Evolutionary conservation across 30 jellyfish, hydroid and myxozoan species (phyloP).

Genomic region (Aurelia sp.): DNA sequence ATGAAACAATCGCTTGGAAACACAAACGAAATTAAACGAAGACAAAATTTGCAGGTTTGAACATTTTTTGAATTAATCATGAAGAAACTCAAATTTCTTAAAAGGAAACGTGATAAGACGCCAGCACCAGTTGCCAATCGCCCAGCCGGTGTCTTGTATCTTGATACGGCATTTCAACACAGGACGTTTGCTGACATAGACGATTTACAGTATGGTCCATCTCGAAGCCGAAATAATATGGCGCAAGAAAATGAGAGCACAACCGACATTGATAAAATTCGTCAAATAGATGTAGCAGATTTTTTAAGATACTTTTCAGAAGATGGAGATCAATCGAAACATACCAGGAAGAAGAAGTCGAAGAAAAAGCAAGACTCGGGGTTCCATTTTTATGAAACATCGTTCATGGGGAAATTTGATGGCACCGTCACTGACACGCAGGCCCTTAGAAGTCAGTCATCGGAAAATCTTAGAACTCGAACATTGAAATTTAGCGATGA

Average conservation of each 20-base stretch:
- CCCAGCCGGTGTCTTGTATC: constrained; percentile 6
- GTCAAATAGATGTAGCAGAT: not conserved
- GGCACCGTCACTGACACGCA: not conserved
- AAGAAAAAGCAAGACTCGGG: not conserved
- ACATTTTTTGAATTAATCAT: too few species aligned
- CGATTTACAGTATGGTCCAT: not conserved
- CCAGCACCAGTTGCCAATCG: not conserved
- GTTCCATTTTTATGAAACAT: constrained; percentile 6
- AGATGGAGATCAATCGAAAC: not conserved
- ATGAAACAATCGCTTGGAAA: too few species aligned
- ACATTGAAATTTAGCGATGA: too few species aligned
- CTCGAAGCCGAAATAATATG: too few species aligned
- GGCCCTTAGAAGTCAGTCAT: too few species aligned
- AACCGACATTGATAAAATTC: too few species aligned
- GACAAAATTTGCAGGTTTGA: too few species aligned
- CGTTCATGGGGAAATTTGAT: constrained; percentile 9
- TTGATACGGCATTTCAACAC: constrained; percentile 36
- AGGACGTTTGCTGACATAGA: constrained; percentile 38
- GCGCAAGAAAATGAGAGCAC: too few species aligned
- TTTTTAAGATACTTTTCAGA: not conserved
- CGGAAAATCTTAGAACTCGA: too few species aligned
- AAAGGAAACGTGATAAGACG: not conserved
- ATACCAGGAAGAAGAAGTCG: not conserved
- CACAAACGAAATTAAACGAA: too few species aligned
- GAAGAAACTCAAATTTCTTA: not conserved